Conservation (phyloP, 2,797 vertebrate species). For the Platalea minor region DNA sequence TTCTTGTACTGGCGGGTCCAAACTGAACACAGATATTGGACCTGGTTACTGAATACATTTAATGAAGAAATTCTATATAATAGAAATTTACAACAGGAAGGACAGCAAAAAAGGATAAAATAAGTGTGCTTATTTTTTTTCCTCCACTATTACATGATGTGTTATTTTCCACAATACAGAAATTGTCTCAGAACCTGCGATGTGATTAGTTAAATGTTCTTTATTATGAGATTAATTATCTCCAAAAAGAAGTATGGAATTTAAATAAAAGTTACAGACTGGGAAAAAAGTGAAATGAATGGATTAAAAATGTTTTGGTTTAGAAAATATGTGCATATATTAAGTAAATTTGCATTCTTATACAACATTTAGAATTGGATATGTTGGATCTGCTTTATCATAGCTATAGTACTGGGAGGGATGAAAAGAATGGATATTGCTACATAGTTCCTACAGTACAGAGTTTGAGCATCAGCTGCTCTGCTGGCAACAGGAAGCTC, state of each 20-base stretch:
- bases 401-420: neutral
- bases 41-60: neutral
- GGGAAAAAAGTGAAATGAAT: neutral
- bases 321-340: neutral
- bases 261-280: neutral
- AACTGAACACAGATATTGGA: neutral
- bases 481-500: neutral
- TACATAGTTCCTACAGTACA: neutral
- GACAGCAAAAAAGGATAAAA: neutral
- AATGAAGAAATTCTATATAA: neutral
- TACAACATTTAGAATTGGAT: neutral
- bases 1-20: neutral
- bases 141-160: neutral
- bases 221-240: neutral
- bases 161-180: neutral
- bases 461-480: neutral
- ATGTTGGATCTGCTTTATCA: neutral
- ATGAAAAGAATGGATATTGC: neutral
- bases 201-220: neutral
- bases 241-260: neutral
- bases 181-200: neutral
- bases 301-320: neutral
- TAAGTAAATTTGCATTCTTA: neutral
- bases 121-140: neutral
- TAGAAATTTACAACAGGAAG: neutral